Evolutionary conservation across 1,140 invertebrate genomes (phyloP).

Genomic region (Nilaparvata lugens): DNA sequence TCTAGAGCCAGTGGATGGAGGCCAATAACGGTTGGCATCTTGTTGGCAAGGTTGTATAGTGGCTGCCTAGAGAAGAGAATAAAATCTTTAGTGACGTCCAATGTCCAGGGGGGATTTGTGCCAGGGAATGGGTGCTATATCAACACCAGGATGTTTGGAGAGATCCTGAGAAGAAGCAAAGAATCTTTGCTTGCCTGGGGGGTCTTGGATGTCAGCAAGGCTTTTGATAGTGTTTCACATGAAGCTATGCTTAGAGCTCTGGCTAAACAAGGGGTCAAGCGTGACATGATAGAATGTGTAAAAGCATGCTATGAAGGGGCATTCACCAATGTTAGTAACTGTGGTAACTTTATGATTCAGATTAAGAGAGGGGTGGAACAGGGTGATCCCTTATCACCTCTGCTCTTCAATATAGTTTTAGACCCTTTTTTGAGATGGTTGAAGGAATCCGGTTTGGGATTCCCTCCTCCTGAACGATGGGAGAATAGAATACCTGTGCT

Average conservation of each 20-base stretch:
- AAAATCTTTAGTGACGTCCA: neutral
- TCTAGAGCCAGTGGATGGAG: no score
- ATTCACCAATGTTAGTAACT: neutral
- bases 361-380: slow-evolving; percentile 34
- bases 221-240: no score
- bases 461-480: neutral
- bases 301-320: no score
- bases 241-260: no score
- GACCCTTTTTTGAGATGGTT: slow-evolving; percentile 26
- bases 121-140: neutral
- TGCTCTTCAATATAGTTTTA: slow-evolving; percentile 33
- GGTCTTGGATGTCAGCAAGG: no score
- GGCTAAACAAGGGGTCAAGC: no score
- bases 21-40: neutral
- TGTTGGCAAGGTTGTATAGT: neutral
- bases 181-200: no score
- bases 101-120: neutral
- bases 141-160: neutral
- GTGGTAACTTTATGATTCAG: neutral
- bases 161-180: neutral
- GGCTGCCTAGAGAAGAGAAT: neutral
- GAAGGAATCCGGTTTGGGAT: slow-evolving; percentile 5
- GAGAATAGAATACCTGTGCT: slow-evolving; percentile 19
- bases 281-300: no score
- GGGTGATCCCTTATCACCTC: slow-evolving; percentile 33